phyloP scores from a whole-genome alignment of 2,113 vertebrate genomes.

The Ranitomeya variabilis region DNA sequence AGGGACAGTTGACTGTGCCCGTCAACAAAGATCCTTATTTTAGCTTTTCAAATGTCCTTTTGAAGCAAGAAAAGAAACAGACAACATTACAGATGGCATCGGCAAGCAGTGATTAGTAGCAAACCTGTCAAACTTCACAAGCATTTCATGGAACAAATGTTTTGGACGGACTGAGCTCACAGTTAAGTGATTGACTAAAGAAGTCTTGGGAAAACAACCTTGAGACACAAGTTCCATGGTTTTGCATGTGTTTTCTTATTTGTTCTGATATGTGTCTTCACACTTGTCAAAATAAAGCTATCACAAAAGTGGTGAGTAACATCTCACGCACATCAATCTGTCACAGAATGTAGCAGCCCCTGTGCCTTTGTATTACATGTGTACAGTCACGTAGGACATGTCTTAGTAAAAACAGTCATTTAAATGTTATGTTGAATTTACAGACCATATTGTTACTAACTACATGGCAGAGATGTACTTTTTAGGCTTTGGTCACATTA shows the following conservation, averaged over 20 bases:
- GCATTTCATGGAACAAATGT: background rate
- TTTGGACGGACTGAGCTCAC: background rate
- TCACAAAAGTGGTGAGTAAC: background rate
- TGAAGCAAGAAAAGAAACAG: background rate
- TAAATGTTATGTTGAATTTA: background rate
- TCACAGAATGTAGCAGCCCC: background rate
- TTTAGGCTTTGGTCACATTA: too few species aligned
- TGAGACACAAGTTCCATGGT: background rate
- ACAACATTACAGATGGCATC: conserved; percentile 6
- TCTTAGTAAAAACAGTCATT: background rate
- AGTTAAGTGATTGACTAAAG: background rate
- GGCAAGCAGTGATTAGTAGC: background rate
- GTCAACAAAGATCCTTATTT: background rate
- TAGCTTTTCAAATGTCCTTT: background rate
- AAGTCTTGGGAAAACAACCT: background rate
- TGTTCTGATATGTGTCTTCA: background rate
- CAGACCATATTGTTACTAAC: background rate
- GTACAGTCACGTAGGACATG: background rate
- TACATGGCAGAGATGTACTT: background rate
- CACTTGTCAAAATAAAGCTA: background rate
- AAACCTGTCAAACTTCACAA: background rate
- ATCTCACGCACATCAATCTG: background rate
- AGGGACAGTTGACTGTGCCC: background rate
- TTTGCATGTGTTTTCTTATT: background rate
- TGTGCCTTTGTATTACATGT: background rate